Conservation (phyloP, 2,113 vertebrate genomes). For the Psophia crepitans region DNA sequence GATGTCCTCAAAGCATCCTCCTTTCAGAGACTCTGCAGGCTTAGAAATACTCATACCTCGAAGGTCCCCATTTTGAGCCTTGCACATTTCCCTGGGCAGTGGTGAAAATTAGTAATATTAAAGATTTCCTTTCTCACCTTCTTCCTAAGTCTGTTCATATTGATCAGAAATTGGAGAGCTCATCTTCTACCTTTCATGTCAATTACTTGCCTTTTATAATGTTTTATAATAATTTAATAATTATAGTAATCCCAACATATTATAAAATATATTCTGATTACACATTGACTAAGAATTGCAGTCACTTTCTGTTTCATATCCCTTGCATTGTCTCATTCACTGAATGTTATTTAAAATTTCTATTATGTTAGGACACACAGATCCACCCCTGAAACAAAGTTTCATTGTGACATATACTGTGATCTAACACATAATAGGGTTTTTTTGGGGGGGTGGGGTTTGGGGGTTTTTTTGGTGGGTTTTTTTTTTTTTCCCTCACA, state of each 20-base stretch:
- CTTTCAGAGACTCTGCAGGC: not conserved
- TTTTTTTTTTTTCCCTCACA: not conserved
- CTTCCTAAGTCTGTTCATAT: not conserved
- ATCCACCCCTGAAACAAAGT: not conserved
- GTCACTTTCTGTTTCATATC: not conserved
- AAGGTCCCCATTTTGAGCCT: not conserved
- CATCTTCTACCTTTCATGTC: not conserved
- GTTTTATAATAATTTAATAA: not conserved
- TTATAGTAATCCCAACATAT: not conserved
- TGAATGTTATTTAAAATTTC: not conserved
- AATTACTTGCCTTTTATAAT: not conserved
- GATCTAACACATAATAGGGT: not conserved
- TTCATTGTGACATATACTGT: not conserved
- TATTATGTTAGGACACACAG: accelerated
- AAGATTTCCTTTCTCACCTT: not conserved
- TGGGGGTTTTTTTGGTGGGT: no score
- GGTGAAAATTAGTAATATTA: not conserved
- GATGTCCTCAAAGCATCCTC: not conserved
- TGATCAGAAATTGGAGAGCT: not conserved
- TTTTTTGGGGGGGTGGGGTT: no score
- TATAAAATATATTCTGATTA: not conserved
- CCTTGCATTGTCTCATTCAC: not conserved
- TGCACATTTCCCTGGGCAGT: not conserved
- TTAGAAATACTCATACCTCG: not conserved
- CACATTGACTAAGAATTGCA: not conserved